A percentile compares a stretch with the other conserved stretches of the same genome.
Evolutionary conservation across 2,888 invertebrate genomes (phyloP).

Genomic region (Pyrrhia umbra): DNA sequence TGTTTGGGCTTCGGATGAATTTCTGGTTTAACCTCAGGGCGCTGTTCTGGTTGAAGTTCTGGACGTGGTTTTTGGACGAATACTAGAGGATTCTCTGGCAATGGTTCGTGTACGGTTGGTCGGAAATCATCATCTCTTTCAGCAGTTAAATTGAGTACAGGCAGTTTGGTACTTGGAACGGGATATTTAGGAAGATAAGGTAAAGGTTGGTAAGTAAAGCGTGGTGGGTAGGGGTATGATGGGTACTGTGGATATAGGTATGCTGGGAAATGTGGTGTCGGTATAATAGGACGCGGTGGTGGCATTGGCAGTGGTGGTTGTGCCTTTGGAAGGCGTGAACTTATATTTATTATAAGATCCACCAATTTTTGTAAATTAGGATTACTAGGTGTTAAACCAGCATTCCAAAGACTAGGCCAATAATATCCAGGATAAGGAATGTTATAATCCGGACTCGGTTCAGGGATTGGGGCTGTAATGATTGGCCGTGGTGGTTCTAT

Average conservation of each 20-base stretch:
- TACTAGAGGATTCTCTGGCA: neutral
- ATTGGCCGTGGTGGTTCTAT: constrained; percentile 8
- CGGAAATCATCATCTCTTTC: neutral
- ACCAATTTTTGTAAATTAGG: constrained; percentile 9
- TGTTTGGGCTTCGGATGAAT: too few relatives aligned
- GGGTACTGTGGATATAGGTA: constrained; percentile 31
- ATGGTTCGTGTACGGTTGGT: neutral
- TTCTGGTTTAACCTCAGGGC: neutral
- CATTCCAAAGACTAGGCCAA: constrained; percentile 26
- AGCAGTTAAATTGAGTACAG: neutral
- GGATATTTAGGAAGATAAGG: constrained; percentile 8
- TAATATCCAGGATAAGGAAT: constrained; percentile 16
- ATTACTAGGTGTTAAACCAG: constrained; percentile 2
- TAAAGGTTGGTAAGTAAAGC: constrained; percentile 24
- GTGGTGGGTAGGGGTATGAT: constrained; percentile 41
- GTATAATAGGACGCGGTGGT: too few relatives aligned
- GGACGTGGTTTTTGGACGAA: neutral
- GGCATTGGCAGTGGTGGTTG: neutral
- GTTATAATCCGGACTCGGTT: constrained; percentile 14
- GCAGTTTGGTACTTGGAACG: neutral
- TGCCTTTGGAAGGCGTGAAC: constrained; percentile 23
- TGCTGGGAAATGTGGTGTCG: constrained; percentile 7
- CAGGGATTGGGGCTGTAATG: constrained; percentile 8
- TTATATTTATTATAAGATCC: constrained; percentile 23
- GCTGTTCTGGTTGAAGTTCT: neutral